Percentiles rank a stretch among this genome's conserved stretches.
phyloP scores from a whole-genome alignment of 2,113 vertebrate species.

The Petroica traversi region DNA sequence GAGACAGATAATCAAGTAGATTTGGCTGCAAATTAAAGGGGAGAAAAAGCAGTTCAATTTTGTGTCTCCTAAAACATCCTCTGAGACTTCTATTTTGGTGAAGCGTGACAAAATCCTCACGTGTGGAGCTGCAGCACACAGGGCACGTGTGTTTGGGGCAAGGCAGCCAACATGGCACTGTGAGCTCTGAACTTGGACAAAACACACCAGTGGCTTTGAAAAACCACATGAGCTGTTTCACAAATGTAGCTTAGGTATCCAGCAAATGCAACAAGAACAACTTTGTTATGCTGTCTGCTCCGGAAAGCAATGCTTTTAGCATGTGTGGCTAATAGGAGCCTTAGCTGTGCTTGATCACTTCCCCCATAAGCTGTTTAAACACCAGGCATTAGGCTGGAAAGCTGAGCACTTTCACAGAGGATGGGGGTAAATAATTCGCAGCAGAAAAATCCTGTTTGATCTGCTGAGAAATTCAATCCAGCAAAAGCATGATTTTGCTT shows the following conservation, averaged over 20 bases:
- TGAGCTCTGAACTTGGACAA: neutral
- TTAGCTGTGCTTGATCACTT: constrained; percentile 5
- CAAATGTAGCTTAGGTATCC: neutral
- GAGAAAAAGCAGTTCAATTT: neutral
- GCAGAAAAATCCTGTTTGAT: constrained; percentile 10
- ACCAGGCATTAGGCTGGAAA: neutral
- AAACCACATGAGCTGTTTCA: neutral
- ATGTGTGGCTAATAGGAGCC: neutral
- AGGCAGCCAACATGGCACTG: neutral
- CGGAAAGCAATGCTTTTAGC: neutral
- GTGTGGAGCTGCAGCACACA: neutral
- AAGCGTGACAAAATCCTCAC: neutral
- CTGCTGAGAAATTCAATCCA: neutral
- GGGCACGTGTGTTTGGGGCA: neutral
- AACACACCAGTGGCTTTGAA: neutral
- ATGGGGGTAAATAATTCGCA: neutral
- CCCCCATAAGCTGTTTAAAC: constrained; percentile 13
- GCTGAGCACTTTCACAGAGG: neutral
- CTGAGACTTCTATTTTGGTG: neutral
- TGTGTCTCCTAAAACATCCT: neutral
- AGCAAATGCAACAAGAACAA: neutral
- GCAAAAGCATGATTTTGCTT: constrained; percentile 12
- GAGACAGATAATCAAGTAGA: neutral
- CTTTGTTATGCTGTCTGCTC: neutral
- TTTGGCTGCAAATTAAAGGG: neutral